A percentile compares a stretch with the other conserved stretches of the same genome.
phyloP scores from a whole-genome alignment of 2,113 vertebrate species.

The Podilymbus podiceps region DNA sequence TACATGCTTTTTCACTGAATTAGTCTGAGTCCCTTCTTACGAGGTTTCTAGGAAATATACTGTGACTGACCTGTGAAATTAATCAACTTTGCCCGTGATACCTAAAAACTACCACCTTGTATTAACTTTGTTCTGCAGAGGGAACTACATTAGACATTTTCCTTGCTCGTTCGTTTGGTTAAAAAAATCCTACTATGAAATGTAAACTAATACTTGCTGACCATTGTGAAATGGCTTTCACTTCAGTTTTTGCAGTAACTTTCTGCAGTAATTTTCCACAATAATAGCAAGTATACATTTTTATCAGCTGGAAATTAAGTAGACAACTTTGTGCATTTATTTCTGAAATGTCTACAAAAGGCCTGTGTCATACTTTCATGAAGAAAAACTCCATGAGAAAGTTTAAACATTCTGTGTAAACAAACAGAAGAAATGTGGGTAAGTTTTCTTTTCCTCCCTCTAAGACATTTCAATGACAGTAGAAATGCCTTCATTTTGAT shows the following conservation, averaged over 20 bases:
- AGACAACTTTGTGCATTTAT: not conserved
- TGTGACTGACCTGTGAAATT: not conserved
- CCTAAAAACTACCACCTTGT: not conserved
- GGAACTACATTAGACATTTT: not conserved
- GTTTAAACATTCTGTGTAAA: not conserved
- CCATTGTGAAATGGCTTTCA: not conserved
- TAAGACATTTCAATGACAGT: not conserved
- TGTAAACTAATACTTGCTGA: not conserved
- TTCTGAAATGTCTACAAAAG: not conserved
- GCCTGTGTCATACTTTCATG: not conserved
- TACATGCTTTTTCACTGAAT: not conserved
- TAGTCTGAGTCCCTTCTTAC: not conserved
- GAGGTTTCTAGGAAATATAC: not conserved
- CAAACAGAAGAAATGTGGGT: not conserved
- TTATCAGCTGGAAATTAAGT: not conserved
- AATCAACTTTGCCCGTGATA: not conserved
- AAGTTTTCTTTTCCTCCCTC: not conserved
- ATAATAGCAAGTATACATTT: not conserved
- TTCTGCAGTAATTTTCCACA: not conserved
- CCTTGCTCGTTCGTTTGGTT: not conserved
- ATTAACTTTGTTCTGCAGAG: not conserved
- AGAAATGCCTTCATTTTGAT: constrained; percentile 14
- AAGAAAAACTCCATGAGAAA: not conserved
- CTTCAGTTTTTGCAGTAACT: not conserved
- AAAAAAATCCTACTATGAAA: not conserved